phyloP scores from a whole-genome alignment of 2,113 vertebrate genomes.

The Ammodytes dubius region DNA sequence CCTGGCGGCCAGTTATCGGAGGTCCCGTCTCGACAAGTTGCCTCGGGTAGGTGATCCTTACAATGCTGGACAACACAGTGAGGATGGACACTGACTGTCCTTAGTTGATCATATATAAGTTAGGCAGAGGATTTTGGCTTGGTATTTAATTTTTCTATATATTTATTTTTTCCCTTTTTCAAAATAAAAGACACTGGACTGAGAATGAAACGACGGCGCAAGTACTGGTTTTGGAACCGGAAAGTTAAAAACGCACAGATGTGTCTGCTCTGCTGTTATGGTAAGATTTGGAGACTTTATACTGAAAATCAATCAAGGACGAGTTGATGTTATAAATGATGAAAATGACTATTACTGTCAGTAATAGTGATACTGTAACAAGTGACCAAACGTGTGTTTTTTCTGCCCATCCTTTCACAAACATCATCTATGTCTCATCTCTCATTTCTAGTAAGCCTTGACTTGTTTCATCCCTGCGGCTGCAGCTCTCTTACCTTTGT shows the following conservation, averaged over 20 bases:
- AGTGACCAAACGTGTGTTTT: not conserved
- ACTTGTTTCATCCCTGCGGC: not conserved
- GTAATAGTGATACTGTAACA: not conserved
- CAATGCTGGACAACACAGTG: conserved; percentile 9
- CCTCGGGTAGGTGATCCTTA: conserved; percentile 72
- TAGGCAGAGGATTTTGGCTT: not conserved
- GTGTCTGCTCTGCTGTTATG: conserved; percentile 78
- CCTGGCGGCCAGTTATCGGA: conserved; percentile 41
- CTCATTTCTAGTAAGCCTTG: not conserved
- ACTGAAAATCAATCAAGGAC: not conserved
- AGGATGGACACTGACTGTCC: conserved; percentile 8
- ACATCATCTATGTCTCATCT: conserved; percentile 29
- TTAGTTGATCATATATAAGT: not conserved
- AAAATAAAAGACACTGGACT: conserved; percentile 57
- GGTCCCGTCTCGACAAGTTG: conserved; percentile 37
- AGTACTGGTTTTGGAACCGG: conserved; percentile 85
- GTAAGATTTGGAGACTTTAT: conserved; percentile 57
- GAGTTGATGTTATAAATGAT: not conserved
- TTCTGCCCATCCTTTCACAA: conserved; percentile 5
- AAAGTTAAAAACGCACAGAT: conserved; percentile 79
- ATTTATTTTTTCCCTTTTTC: not conserved
- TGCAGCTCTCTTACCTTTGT: not conserved
- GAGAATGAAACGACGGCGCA: conserved; percentile 81
- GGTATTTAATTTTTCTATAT: not conserved
- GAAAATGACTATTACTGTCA: not conserved